Evolutionary conservation across 1,140 invertebrate genomes (phyloP), one percentile per base, ranked within the genome.

Genomic region (Calliphora vicina): DNA sequence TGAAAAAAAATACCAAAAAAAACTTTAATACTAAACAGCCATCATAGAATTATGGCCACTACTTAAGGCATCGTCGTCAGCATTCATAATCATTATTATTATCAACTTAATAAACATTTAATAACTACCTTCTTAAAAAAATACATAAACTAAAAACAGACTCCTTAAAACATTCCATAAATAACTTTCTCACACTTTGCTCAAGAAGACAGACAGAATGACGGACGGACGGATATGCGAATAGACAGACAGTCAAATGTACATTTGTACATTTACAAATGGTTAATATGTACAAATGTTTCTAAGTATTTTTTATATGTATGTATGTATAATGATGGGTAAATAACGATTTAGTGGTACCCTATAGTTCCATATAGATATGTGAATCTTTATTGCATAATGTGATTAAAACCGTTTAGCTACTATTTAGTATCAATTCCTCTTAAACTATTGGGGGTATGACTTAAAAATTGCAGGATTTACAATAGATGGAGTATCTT

Each of bases 141-240:
- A 35, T n/a, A n/a, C n/a, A n/a, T n/a, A 35, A 4, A 35, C 29
- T 10, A 42, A 67, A 67, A 67, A 20, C 13, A 67, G 74, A 78
- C 42, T 78, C 74, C 35, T 43, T 43, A 42, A 43, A 26, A 78
- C 74, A 78, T 78, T 78, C 74, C 74, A 78, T 78, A 78, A 78
- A 78, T 78, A 78, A 43, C 74, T 43, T 78, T 78, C 74, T 78
- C 74, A 78, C 74, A 78, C 74, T 78, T 43, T 25, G 3, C 20
- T 67, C n/a, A 23, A 20, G 9, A n/a, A 6, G n/a, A 57, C 23
- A 23, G 61, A 23, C 61, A 23, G n/a, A 20, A 23, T 25, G 61
- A 67, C 50, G 1, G 50, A 13, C 15, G n/a, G 50, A 17, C 15
- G n/a, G n/a, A 15, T 4, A n/a, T n/a, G 17, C 15, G 1, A 6